A percentile compares a stretch with the other conserved stretches of the same genome.
phyloP scores from a whole-genome alignment of 2,888 invertebrate genomes.

The Amphipoea lucens region DNA sequence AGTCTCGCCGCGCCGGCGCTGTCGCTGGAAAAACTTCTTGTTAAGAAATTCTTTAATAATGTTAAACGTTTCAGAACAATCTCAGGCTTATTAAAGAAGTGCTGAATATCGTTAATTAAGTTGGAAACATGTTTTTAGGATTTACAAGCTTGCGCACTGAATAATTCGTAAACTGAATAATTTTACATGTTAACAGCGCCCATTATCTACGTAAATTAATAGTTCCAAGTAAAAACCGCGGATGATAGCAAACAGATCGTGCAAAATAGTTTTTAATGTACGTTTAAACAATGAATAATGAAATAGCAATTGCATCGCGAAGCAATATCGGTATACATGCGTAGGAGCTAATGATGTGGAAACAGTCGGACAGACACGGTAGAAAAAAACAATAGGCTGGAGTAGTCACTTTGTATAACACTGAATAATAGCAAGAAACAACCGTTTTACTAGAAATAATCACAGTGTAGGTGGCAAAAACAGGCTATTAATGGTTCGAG shows the following conservation, averaged over 20 bases:
- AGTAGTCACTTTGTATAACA: slow-evolving; percentile 84
- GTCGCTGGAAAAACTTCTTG: slow-evolving; percentile 31
- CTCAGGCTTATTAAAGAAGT: background rate
- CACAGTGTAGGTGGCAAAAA: slow-evolving; percentile 86
- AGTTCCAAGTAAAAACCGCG: slow-evolving; percentile 41
- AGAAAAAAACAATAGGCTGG: slow-evolving; percentile 77
- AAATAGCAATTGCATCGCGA: slow-evolving; percentile 63
- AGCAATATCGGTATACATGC: slow-evolving; percentile 65
- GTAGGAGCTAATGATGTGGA: slow-evolving; percentile 82
- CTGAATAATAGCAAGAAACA: slow-evolving; percentile 85
- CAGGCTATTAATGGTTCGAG: slow-evolving; percentile 81
- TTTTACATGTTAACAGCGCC: slow-evolving; percentile 17
- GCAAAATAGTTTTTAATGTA: slow-evolving; percentile 63
- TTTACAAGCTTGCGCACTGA: slow-evolving; percentile 3
- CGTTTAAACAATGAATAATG: slow-evolving; percentile 70
- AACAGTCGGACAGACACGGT: slow-evolving; percentile 74
- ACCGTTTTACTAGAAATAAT: slow-evolving; percentile 87
- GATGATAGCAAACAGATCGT: slow-evolving; percentile 65
- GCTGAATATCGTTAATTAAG: slow-evolving; percentile 4
- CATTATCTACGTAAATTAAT: slow-evolving; percentile 29
- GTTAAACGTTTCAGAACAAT: slow-evolving; percentile 24
- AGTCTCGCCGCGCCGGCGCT: slow-evolving; percentile 21
- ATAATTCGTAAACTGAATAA: slow-evolving; percentile 36
- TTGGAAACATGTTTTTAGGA: background rate
- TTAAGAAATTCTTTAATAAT: slow-evolving; percentile 25